phyloP scores from a whole-genome alignment of 37 sponge, comb jelly and placozoan species.

The Chondrilla cf. caribensis region DNA sequence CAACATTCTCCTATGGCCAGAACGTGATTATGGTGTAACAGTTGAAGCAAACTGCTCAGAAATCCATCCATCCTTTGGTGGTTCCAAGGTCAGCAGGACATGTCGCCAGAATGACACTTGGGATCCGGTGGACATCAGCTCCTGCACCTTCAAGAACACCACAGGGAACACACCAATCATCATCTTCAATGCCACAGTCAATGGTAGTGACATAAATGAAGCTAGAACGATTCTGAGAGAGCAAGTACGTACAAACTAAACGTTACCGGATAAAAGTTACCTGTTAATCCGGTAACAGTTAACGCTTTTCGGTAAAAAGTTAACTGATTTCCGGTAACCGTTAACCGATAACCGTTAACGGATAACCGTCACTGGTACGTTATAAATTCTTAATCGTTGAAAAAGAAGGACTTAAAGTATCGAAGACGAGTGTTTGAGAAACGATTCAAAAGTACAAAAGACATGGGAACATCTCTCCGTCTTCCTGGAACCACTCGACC shows the following conservation, averaged over 20 bases:
- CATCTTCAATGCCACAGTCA: neutral
- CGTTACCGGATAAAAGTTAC: too few species aligned
- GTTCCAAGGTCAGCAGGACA: neutral
- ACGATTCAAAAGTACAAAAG: too few species aligned
- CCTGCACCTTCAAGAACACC: neutral
- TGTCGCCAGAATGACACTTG: neutral
- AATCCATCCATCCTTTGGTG: neutral
- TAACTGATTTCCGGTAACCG: too few species aligned
- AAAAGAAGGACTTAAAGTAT: too few species aligned
- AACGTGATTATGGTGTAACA: neutral
- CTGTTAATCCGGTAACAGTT: too few species aligned
- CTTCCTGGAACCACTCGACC: too few species aligned
- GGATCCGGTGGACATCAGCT: constrained; percentile 4
- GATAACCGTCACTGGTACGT: too few species aligned
- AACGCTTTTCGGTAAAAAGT: too few species aligned
- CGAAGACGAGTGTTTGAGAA: too few species aligned
- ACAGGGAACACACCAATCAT: neutral
- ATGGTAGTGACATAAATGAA: neutral
- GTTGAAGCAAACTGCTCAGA: neutral
- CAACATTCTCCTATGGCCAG: neutral
- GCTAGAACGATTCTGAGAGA: neutral
- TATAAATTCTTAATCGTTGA: too few species aligned
- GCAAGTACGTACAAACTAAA: too few species aligned
- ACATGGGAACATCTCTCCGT: neutral
- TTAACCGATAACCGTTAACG: too few species aligned